These are phyloP conservation scores for Rhinolophus sinicus DNA, from an alignment of 2,113 vertebrate species.

Conservation along the genomic window DNA sequence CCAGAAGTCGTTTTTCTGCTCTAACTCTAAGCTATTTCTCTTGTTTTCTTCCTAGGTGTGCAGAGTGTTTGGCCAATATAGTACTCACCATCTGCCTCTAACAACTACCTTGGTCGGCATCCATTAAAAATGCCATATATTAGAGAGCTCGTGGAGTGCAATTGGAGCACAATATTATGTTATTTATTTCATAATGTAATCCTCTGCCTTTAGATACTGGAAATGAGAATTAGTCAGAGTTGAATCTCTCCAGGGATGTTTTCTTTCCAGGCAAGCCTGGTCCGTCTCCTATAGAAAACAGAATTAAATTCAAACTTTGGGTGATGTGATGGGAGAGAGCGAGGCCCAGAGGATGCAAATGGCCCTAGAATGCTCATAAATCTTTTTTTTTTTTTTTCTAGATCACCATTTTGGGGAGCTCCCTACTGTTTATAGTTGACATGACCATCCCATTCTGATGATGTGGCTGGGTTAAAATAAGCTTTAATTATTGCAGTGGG, in stretches of 20 bases:
- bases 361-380: not conserved
- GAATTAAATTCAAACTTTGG: conserved; percentile 65
- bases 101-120: conserved; percentile 35
- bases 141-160: conserved; percentile 51
- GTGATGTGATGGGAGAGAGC: conserved; percentile 13
- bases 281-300: conserved; percentile 67
- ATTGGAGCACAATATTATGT: conserved; percentile 61
- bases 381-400: not conserved
- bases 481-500: not conserved
- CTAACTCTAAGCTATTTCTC: conserved; percentile 30
- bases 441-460: not conserved
- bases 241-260: conserved; percentile 71
- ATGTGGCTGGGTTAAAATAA: not conserved
- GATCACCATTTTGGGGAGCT: not conserved
- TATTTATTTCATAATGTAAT: conserved; percentile 76
- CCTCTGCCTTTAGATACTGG: conserved; percentile 69
- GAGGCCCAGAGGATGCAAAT: conserved; percentile 24
- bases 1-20: not conserved
- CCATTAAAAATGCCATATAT: conserved; percentile 64
- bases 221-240: conserved; percentile 75
- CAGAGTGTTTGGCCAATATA: not conserved
- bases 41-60: conserved; percentile 46
- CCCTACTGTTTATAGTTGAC: not conserved
- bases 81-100: conserved; percentile 22
- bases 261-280: conserved; percentile 70